Conservation (phyloP, 1,140 invertebrate genomes). For the Anoplophora glabripennis region DNA sequence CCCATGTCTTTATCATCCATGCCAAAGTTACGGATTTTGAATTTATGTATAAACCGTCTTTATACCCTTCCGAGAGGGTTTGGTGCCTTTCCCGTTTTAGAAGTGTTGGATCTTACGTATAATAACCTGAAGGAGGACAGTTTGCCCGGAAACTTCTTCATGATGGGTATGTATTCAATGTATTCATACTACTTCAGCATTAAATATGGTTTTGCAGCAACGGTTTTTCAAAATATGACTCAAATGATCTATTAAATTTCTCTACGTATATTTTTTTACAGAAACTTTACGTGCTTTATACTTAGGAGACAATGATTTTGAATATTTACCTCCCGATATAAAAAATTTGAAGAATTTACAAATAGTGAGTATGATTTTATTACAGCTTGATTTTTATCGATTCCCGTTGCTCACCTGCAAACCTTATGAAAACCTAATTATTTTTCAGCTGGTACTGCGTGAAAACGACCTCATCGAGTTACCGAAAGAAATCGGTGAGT, state of each 20-base stretch:
- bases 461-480: conserved; percentile 94
- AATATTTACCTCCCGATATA: conserved; percentile 85
- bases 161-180: conserved; percentile 84
- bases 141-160: conserved; percentile 98
- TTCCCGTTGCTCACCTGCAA: neutral
- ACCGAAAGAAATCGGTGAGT: conserved; percentile 89
- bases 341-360: conserved; percentile 94
- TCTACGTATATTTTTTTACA: conserved; percentile 59
- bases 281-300: conserved; percentile 93
- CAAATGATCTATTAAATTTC: no score
- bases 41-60: conserved; percentile 82
- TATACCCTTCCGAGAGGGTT: conserved; percentile 88
- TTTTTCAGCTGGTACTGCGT: conserved; percentile 79
- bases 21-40: conserved; percentile 91
- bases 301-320: conserved; percentile 98
- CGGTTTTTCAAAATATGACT: no score
- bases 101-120: conserved; percentile 96
- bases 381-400: neutral
- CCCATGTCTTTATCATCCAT: conserved; percentile 92
- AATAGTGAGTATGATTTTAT: conserved; percentile 72
- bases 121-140: conserved; percentile 96
- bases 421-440: conserved; percentile 44
- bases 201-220: no score
- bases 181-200: no score
- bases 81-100: conserved; percentile 92